Evolutionary conservation across 2,113 vertebrate species (phyloP), one percentile per base, ranked within the genome.

Genomic region (Columbina picui): DNA sequence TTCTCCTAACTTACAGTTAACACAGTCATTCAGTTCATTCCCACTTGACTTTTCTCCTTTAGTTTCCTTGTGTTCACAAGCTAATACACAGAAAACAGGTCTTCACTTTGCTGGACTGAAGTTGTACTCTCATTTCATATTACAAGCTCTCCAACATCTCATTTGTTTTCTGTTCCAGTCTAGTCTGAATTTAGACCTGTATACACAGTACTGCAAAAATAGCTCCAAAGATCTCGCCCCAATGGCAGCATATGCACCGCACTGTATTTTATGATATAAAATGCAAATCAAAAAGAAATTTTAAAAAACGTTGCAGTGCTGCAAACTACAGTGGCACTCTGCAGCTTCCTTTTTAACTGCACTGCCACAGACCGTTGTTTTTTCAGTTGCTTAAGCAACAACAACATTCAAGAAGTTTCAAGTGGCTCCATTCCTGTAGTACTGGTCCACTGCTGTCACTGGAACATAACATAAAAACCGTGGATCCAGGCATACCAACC

Each of bases 21-120:
- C 21, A 43, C 0, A 34, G n/a, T 5, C 39, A 49, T 18, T 38
- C 1, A 61, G 39, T 15, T 64, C 55, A 84, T 4, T 3, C 4
- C 6, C 5, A 55, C 18, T 41, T 65, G 29, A 14, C n/a, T 87
- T 84, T 65, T 67, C 15, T 27, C 25, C 30, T 90, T 90, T 10
- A 70, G 36, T 25, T 14, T 77, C 34, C 56, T 49, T 26, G 18
- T 38, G 29, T 41, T 65, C 45, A 45, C 5, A 6, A 47, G 27
- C 55, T 74, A 90, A 82, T 3, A 47, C 29, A 75, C 0, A 69
- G 32, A 84, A 87, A 74, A 16, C 45, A 74, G 20, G 60, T 10
- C 36, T 61, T n/a, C 64, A 32, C 59, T 74, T 23, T 75, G 50
- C 45, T 64, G 19, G 47, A 69, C 63, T 73, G 50, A 56, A 84